These are phyloP conservation scores for Cotesia chilonis DNA, from an alignment of 1,140 invertebrate genomes.

Conservation along the genomic window DNA sequence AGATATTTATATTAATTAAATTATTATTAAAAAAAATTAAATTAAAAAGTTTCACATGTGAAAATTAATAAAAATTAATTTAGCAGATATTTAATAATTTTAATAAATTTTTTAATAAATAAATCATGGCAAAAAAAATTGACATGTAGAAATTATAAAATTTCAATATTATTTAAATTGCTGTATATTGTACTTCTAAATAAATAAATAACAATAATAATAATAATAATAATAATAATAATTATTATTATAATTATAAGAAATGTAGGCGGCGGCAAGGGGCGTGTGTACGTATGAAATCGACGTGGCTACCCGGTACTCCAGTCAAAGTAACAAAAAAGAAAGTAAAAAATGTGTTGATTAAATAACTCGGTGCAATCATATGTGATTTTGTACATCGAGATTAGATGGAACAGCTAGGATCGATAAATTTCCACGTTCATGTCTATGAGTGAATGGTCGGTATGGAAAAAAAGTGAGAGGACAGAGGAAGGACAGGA, in stretches of 20 bases:
- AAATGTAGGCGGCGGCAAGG: slow-evolving; percentile 39
- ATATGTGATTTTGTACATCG: slow-evolving; percentile 3
- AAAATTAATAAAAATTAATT: too few relatives aligned
- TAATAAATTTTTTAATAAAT: too few relatives aligned
- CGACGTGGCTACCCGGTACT: slow-evolving; percentile 37
- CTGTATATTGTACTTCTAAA: too few relatives aligned
- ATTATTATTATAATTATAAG: slow-evolving; percentile 19
- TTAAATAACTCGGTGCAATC: slow-evolving; percentile 19
- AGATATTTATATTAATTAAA: too few relatives aligned
- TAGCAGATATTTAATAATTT: too few relatives aligned
- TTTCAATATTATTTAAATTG: too few relatives aligned
- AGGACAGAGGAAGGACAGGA: slow-evolving; percentile 9
- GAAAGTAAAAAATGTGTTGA: slow-evolving; percentile 23
- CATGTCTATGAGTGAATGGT: slow-evolving; percentile 4
- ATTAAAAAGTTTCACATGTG: too few relatives aligned
- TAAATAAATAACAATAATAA: slow-evolving; percentile 10
- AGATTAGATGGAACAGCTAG: slow-evolving; percentile 25
- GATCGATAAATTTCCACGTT: slow-evolving; percentile 29
- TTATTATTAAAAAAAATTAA: too few relatives aligned
- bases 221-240: slow-evolving; percentile 14
- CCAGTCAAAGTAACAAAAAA: background rate
- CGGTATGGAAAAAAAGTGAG: slow-evolving; percentile 7
- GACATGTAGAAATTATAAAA: too few relatives aligned
- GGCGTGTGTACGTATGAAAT: slow-evolving; percentile 32
- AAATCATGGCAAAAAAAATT: too few relatives aligned